phyloP scores from a whole-genome alignment of 2,797 vertebrate genomes.

The Chrysocyon brachyurus region DNA sequence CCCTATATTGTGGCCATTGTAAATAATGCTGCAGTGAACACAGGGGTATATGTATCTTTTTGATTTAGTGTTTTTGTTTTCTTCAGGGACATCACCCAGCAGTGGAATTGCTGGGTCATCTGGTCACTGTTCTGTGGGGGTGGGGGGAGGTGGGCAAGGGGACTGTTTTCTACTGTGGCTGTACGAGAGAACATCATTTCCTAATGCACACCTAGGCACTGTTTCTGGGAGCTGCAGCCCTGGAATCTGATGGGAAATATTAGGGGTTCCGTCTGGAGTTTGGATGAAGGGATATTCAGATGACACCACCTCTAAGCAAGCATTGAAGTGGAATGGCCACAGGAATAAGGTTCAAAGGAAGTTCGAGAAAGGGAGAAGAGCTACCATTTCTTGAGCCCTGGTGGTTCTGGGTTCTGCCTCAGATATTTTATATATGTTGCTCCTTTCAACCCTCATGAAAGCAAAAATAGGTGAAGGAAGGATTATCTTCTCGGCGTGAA shows the following conservation, averaged over 20 bases:
- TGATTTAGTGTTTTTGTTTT: not conserved
- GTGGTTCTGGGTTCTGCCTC: not conserved
- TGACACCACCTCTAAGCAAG: not conserved
- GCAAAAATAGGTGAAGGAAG: not conserved
- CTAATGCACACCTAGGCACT: not conserved
- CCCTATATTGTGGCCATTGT: not conserved
- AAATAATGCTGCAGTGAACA: not conserved
- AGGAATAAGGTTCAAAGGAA: not conserved
- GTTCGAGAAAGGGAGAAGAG: not conserved
- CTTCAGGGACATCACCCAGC: not conserved
- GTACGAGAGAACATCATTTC: too few species aligned
- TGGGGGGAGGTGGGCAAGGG: too few species aligned
- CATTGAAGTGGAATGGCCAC: not conserved
- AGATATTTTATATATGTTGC: not conserved
- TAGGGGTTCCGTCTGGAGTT: not conserved
- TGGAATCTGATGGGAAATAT: not conserved
- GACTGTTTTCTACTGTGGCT: not conserved
- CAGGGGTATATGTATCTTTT: not conserved
- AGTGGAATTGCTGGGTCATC: not conserved
- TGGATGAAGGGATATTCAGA: not conserved
- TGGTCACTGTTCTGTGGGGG: not conserved
- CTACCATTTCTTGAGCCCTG: not conserved
- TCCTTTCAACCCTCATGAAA: not conserved
- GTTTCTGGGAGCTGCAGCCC: not conserved
- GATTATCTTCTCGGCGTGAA: not conserved